Conservation (phyloP, 1,140 invertebrate species). For the Drosophila tropicalis region DNA sequence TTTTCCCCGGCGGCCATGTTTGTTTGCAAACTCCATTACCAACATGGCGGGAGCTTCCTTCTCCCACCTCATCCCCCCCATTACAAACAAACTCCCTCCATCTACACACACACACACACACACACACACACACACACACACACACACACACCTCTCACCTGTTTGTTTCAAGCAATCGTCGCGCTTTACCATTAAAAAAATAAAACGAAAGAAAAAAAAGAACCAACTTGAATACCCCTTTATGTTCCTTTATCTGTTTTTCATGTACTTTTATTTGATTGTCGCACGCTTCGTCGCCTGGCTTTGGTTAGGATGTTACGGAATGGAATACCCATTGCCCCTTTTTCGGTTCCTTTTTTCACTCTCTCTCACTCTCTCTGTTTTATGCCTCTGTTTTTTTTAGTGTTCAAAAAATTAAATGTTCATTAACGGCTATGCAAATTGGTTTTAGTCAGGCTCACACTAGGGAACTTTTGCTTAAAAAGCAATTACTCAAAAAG, state of each 20-base stretch:
- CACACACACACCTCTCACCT: slow-evolving; percentile 43
- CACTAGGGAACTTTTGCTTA: slow-evolving; percentile 32
- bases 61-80: not conserved
- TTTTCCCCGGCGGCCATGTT: slow-evolving; percentile 80
- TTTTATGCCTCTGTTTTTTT: slow-evolving; percentile 61
- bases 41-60: slow-evolving; percentile 71
- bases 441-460: slow-evolving; percentile 66
- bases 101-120: not conserved
- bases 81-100: not conserved
- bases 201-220: slow-evolving; percentile 33
- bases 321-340: slow-evolving; percentile 3
- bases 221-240: slow-evolving; percentile 59
- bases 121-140: not conserved
- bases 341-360: slow-evolving; percentile 16
- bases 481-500: slow-evolving; percentile 69
- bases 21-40: slow-evolving; percentile 80
- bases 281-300: slow-evolving; percentile 73
- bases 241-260: slow-evolving; percentile 72
- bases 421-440: slow-evolving; percentile 80
- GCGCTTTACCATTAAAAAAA: slow-evolving; percentile 72
- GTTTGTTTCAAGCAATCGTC: slow-evolving; percentile 78
- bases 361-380: not conserved
- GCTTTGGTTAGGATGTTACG: slow-evolving; percentile 9
- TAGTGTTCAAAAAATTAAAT: slow-evolving; percentile 81
- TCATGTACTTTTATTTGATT: slow-evolving; percentile 82